Evolutionary conservation across 2,113 vertebrate species (phyloP).

Genomic region (Muntiacus reevesi): DNA sequence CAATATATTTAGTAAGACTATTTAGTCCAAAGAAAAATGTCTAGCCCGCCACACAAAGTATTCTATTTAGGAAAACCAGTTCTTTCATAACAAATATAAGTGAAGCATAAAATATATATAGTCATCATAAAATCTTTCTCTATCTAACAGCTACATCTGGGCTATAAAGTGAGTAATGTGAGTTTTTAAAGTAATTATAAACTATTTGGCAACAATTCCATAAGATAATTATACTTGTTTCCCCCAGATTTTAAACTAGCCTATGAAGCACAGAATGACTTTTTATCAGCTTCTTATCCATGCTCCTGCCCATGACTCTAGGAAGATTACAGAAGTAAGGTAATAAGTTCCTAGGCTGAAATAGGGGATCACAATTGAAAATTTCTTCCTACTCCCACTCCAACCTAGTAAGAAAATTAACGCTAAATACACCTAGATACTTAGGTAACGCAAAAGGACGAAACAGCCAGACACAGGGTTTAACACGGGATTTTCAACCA

Average conservation of each 20-base stretch:
- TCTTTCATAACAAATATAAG: background rate
- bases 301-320: background rate
- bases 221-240: background rate
- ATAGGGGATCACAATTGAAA: background rate
- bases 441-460: background rate
- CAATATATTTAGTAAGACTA: background rate
- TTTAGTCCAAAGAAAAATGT: background rate
- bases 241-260: background rate
- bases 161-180: background rate
- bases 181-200: conserved; percentile 12
- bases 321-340: background rate
- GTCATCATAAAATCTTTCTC: background rate
- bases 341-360: background rate
- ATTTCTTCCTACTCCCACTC: background rate
- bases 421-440: background rate
- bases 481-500: background rate
- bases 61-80: background rate
- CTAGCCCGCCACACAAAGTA: background rate
- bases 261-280: background rate
- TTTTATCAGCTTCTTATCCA: background rate
- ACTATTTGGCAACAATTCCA: background rate
- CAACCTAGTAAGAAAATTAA: background rate
- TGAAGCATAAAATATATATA: background rate
- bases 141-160: background rate
- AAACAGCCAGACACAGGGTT: background rate